These are phyloP conservation scores for Danionella cerebrum DNA, from an alignment of 2,113 vertebrate genomes.

Conservation along the genomic window DNA sequence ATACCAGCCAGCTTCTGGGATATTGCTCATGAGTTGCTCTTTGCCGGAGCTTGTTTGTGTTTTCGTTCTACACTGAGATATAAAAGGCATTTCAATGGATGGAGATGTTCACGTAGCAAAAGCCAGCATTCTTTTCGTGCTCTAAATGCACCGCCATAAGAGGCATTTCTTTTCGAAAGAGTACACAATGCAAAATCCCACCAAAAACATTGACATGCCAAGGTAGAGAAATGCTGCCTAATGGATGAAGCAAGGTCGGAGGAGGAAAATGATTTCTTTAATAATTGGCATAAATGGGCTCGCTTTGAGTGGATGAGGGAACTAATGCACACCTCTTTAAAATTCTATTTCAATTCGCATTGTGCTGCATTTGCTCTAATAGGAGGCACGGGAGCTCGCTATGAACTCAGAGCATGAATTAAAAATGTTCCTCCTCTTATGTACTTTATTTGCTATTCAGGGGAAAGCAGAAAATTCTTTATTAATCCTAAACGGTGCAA, in stretches of 20 bases:
- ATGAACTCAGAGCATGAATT: background rate
- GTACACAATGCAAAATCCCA: background rate
- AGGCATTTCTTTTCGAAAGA: slow-evolving; percentile 9
- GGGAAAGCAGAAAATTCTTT: background rate
- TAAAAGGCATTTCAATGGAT: slow-evolving; percentile 19
- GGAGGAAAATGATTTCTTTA: slow-evolving; percentile 28
- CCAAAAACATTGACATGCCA: slow-evolving; percentile 26
- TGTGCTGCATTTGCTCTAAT: slow-evolving; percentile 7
- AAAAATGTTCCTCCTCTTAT: background rate
- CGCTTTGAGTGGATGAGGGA: slow-evolving; percentile 27
- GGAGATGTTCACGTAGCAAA: slow-evolving; percentile 9
- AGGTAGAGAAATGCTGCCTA: slow-evolving; percentile 18
- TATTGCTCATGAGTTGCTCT: slow-evolving; percentile 35
- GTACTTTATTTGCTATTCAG: background rate
- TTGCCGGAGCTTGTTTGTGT: slow-evolving; percentile 19
- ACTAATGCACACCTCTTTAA: slow-evolving; percentile 53
- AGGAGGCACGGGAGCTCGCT: background rate
- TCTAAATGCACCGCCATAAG: slow-evolving; percentile 17
- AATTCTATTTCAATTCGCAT: slow-evolving; percentile 43
- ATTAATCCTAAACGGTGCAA: background rate
- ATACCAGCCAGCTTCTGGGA: slow-evolving; percentile 51
- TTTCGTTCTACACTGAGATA: background rate
- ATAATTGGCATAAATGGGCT: slow-evolving; percentile 36
- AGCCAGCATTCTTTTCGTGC: slow-evolving; percentile 14
- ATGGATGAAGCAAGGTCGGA: slow-evolving; percentile 39